A percentile compares a stretch with the other conserved stretches of the same genome.
phyloP scores from a whole-genome alignment of 1,140 invertebrate genomes.

The Sycophila sp. region DNA sequence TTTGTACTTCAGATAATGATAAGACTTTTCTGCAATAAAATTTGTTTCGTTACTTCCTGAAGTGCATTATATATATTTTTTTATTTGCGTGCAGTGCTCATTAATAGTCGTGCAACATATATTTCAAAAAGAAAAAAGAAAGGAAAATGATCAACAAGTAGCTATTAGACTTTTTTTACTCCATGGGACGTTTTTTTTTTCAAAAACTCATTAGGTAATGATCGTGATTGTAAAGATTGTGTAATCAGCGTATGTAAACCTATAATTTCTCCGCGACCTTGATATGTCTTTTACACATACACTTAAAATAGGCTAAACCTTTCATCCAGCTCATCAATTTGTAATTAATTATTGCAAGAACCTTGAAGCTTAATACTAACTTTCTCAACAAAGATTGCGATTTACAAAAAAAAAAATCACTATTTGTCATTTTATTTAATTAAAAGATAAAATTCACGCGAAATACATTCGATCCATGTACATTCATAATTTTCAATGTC shows the following conservation, averaged over 20 bases:
- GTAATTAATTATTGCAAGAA: not conserved
- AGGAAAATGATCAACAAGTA: too few relatives aligned
- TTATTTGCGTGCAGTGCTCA: not conserved
- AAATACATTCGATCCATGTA: too few relatives aligned
- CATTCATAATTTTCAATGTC: too few relatives aligned
- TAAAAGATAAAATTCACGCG: too few relatives aligned
- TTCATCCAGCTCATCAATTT: constrained; percentile 16
- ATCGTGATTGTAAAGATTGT: not conserved
- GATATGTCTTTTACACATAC: not conserved
- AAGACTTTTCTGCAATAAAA: not conserved
- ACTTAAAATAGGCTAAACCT: not conserved
- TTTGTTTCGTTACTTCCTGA: too few relatives aligned
- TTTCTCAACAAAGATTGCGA: not conserved
- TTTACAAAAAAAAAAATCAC: not conserved
- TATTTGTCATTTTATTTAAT: not conserved
- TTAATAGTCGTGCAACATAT: too few relatives aligned
- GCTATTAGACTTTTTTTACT: too few relatives aligned
- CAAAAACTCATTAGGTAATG: not conserved
- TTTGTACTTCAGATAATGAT: not conserved
- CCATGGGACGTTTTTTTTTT: too few relatives aligned
- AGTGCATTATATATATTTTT: not conserved
- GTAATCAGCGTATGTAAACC: not conserved
- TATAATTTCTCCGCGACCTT: not conserved
- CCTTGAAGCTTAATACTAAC: not conserved
- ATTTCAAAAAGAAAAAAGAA: too few relatives aligned